Evolutionary conservation across 2,888 invertebrate genomes (phyloP).

Genomic region (Scelioninae gen. 2): DNA sequence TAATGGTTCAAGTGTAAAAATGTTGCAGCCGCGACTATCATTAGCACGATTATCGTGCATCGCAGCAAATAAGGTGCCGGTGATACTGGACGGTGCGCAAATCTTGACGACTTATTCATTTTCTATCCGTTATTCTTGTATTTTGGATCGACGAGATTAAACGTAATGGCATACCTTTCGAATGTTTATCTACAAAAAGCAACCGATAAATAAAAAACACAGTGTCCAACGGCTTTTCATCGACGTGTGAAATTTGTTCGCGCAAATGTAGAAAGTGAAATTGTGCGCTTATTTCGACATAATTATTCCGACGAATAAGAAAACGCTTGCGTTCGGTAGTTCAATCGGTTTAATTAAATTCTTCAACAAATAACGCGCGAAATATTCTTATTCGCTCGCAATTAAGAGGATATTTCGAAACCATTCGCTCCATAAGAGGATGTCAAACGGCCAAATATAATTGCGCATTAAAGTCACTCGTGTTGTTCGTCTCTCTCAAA

Average conservation of each 20-base stretch:
- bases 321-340: background rate
- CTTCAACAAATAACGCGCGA: too few species aligned
- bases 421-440: too few species aligned
- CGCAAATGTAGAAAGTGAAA: constrained; percentile 40
- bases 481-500: too few species aligned
- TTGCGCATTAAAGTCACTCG: too few species aligned
- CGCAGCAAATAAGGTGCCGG: constrained; percentile 66
- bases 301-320: constrained; percentile 3
- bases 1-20: constrained; percentile 73
- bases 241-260: constrained; percentile 1
- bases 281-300: constrained; percentile 17
- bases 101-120: constrained; percentile 64
- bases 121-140: constrained; percentile 47
- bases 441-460: too few species aligned
- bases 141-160: constrained; percentile 59
- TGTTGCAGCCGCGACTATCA: constrained; percentile 70
- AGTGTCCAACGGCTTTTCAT: background rate
- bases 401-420: too few species aligned
- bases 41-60: constrained; percentile 66
- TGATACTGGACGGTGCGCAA: constrained; percentile 58
- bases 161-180: constrained; percentile 65
- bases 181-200: constrained; percentile 27
- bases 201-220: background rate
- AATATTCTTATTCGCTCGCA: too few species aligned
- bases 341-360: too few species aligned